Evolutionary conservation across 1,140 invertebrate genomes (phyloP), one percentile per base, ranked within the genome.

Genomic region (Dendrolimus punctatus): DNA sequence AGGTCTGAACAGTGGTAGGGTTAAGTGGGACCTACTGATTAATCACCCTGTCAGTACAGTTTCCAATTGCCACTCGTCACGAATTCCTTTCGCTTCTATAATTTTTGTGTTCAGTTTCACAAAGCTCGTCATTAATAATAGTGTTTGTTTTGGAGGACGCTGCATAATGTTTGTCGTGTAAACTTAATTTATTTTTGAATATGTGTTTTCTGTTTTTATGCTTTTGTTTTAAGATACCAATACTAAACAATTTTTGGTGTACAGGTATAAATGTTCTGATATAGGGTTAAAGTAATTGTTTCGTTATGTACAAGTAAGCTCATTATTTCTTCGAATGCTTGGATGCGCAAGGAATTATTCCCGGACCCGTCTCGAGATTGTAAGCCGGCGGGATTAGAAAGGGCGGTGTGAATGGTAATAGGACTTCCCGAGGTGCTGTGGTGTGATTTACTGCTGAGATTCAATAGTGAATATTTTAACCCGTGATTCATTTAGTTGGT

Each of bases 391-490:
- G 78, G 78, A 81, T 85, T 82, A 80, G 73, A 71, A 82, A 74
- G 81, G 80, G 78, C 78, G 78, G 73, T 76, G 76, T 82, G 82
- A 83, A 85, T 83, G 76, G 79, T 85, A 85, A 83, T 85, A 81
- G 74, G 68, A 76, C 73, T 66, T 81, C 68, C 68, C 64, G 68
- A 79, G 77, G 69, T 75, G 73, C 75, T 78, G 76, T 67, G 82
- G 73, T 81, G 73, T 81, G 80, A 85, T 83, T 85, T 85, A 81
- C 74, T 71, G 77, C 78, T 74, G 76, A 75, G 71, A 79, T 82
- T 82, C 78, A 82, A 85, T 85, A 80, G 66, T 83, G 80, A 85
- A 85, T 83, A 83, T 80, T 83, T 80, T 79, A 85, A 76, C 69
- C 64, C 57, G 64, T 77, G 71, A 81, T 81, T 82, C 80, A 85